Base-by-base conservation (phyloP, 2,888 invertebrate genomes). In the Apotomis capreana region DNA sequence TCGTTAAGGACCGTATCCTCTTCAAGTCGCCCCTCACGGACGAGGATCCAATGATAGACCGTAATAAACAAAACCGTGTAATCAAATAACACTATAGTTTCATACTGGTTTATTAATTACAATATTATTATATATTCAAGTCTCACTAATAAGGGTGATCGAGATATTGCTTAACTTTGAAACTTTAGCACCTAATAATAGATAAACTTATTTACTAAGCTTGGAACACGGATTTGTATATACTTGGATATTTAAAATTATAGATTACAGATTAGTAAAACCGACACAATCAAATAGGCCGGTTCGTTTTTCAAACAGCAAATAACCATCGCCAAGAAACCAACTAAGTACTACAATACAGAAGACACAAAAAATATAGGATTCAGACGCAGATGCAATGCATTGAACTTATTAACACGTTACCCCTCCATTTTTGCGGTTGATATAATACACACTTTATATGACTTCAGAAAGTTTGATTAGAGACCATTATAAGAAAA, bases 21-120 rank as follows among this genome's bases (percentile, higher is more conserved):
- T 57, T 62, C 49, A 10, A 55, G 57, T 57, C 69, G 54, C 69
- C 69, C 69, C 62, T 37, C 57, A 44, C 57, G 62, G 54, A 55
- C 49, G 44, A 40, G 57, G 49, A 62, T 57, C 46, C 36, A 65
- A 57, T 46, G 46, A 65, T 46, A 52, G 40, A 40, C 15, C 10
- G 55, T 54, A 10, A 55, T 65, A 55, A n/a, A 36, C 46, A 64
- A 10, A 44, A 46, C 13, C 6, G 49, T 49, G 49, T n/a, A n/a
- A 58, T 36, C 9, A 6, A 46, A 52, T 36, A 57, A 5, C 12
- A 37, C 37, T 57, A 57, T 49, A 26, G 3, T 46, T 61, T 61
- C 15, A 5, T 12, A 61, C 46, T 9, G 60, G 10, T 3, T 59
- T 59, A 61, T 61, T 9, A 55, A 55, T 55, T 26, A 55, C 46